Percentiles rank a stretch among this genome's conserved stretches.
phyloP scores from a whole-genome alignment of 2,888 invertebrate genomes.

The Capitulum mitella region DNA sequence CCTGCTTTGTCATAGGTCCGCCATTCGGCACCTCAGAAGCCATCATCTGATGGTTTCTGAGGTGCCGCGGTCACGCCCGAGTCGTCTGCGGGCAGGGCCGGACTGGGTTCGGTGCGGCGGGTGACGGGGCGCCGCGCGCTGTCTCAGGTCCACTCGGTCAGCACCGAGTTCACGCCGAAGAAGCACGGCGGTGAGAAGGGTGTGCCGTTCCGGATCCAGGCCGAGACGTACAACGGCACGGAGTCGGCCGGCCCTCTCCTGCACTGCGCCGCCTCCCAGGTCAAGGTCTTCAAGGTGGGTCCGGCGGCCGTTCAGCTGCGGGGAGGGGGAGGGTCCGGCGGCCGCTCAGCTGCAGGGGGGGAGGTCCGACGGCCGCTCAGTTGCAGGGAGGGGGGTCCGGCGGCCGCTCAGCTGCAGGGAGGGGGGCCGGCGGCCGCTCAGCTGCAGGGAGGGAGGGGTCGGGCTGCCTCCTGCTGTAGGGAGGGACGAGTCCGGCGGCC shows the following conservation, averaged over 20 bases:
- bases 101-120: no score
- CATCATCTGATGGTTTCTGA: no score
- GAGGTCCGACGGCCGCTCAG: not conserved
- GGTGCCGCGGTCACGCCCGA: no score
- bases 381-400: not conserved
- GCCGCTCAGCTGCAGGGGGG: not conserved
- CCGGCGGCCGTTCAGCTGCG: not conserved
- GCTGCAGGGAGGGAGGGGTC: no score
- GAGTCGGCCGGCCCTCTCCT: conserved; percentile 55
- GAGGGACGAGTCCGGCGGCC: no score
- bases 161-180: conserved; percentile 94
- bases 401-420: not conserved
- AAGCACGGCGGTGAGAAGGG: conserved; percentile 98
- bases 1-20: no score
- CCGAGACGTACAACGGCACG: conserved; percentile 71
- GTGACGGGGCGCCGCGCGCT: no score
- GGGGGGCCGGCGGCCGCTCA: no score
- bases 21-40: no score
- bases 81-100: no score
- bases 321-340: not conserved
- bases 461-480: no score
- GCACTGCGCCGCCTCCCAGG: conserved; percentile 91
- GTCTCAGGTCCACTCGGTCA: conserved; percentile 91
- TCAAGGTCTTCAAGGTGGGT: conserved; percentile 66
- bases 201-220: conserved; percentile 90